Conservation (phyloP, 64 coral and sea anemone genomes). For the Catalaphyllia jardinei region DNA sequence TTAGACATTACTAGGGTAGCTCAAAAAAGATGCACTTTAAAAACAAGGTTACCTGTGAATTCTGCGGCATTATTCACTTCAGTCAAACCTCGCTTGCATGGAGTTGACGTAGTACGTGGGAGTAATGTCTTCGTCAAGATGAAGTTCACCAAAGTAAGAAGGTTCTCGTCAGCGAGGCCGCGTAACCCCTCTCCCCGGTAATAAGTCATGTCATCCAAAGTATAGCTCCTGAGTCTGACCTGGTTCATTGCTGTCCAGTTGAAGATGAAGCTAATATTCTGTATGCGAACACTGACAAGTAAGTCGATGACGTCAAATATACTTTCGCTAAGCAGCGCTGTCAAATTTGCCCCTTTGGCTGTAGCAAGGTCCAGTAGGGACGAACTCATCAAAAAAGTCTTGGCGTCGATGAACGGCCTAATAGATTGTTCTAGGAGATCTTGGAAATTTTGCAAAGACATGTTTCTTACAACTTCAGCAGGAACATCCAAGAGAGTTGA, state of each 20-base stretch:
- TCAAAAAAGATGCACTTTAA: not conserved
- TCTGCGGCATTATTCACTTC: not conserved
- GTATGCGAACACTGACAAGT: slow-evolving; percentile 24
- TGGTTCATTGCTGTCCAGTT: slow-evolving; percentile 40
- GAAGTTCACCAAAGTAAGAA: not conserved
- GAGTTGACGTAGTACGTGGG: not conserved
- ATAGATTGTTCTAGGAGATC: slow-evolving; percentile 9
- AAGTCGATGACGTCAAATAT: slow-evolving; percentile 43
- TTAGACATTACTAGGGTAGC: too few species aligned
- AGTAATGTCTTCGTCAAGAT: not conserved
- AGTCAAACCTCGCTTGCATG: not conserved
- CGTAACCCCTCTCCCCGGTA: slow-evolving; percentile 12
- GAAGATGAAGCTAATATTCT: slow-evolving; percentile 70
- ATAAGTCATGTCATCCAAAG: slow-evolving; percentile 23
- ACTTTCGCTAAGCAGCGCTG: slow-evolving; percentile 28
- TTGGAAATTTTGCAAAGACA: slow-evolving; percentile 46
- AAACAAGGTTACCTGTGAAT: slow-evolving; percentile 1
- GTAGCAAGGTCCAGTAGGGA: slow-evolving; percentile 6
- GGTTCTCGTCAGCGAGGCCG: not conserved
- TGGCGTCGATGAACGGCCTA: slow-evolving; percentile 42
- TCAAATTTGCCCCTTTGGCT: slow-evolving; percentile 12
- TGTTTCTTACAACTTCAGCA: slow-evolving; percentile 17
- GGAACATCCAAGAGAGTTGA: slow-evolving; percentile 37
- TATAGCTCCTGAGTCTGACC: slow-evolving; percentile 45
- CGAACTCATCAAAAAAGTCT: slow-evolving; percentile 8